These are phyloP conservation scores for Catamblyrhynchus diadema DNA, from an alignment of 2,797 vertebrate genomes.

Conservation along the genomic window DNA sequence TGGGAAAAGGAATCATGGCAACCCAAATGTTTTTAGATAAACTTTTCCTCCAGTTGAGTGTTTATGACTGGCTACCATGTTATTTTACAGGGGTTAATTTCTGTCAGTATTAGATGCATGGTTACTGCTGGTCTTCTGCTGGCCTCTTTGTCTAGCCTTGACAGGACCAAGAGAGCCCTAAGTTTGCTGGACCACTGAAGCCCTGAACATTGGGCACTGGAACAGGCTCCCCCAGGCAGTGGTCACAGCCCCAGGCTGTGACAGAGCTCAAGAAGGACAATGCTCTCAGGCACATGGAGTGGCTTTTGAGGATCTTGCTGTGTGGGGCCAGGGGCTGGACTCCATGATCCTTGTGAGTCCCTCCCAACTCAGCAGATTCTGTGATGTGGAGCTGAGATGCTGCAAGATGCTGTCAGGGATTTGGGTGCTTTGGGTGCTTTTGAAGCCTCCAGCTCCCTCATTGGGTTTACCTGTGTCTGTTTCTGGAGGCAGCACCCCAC, in stretches of 20 bases:
- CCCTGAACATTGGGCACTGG: not conserved
- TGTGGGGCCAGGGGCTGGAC: not conserved
- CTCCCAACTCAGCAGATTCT: not conserved
- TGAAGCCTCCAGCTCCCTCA: not conserved
- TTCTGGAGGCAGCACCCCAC: not conserved
- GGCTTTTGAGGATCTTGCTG: not conserved
- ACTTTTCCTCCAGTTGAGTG: not conserved
- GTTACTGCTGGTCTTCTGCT: not conserved
- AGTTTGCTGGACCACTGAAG: not conserved
- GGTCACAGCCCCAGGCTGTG: not conserved
- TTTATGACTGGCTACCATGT: not conserved
- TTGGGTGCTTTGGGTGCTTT: not conserved
- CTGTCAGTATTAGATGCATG: not conserved
- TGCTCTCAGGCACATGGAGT: not conserved
- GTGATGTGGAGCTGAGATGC: not conserved
- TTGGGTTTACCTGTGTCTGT: not conserved
- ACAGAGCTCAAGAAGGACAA: not conserved
- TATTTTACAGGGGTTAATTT: not conserved
- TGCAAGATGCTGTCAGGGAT: not conserved
- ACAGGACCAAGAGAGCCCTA: not conserved
- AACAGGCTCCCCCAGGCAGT: not conserved
- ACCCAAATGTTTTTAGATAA: not conserved
- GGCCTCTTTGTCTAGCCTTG: not conserved
- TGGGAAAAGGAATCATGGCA: constrained; percentile 39
- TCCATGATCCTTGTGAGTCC: no score